These are phyloP conservation scores for Tridacna crocea DNA, from an alignment of 2,888 invertebrate genomes.

Conservation along the genomic window DNA sequence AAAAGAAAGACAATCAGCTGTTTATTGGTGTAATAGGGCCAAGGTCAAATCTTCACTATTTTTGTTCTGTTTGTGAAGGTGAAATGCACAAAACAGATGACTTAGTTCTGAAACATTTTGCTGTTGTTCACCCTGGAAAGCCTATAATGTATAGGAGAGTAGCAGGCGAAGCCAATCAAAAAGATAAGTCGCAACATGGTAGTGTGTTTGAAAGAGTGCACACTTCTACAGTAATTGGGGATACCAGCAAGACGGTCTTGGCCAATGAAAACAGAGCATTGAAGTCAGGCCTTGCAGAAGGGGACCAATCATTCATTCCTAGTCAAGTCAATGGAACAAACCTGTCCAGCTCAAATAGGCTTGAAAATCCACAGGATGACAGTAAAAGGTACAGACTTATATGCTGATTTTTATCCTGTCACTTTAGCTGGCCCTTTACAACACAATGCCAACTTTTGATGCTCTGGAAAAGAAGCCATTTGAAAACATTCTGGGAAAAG, in stretches of 20 bases:
- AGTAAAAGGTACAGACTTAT: neutral
- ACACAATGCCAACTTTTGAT: no score
- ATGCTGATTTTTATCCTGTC: neutral
- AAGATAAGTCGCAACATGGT: neutral
- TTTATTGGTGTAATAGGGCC: conserved; percentile 18
- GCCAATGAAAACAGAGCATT: conserved; percentile 4
- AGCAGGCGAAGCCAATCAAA: conserved; percentile 3
- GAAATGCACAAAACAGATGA: conserved; percentile 59
- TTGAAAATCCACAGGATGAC: neutral
- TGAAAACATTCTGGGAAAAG: conserved; percentile 1
- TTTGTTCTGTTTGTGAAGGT: conserved; percentile 73
- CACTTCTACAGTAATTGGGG: neutral
- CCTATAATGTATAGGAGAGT: conserved; percentile 66
- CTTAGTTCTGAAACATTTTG: conserved; percentile 67
- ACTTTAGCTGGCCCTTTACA: neutral
- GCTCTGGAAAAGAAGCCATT: no score
- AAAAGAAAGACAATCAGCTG: conserved; percentile 9
- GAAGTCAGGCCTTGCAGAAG: neutral
- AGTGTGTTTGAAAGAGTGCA: neutral
- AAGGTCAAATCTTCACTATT: conserved; percentile 56
- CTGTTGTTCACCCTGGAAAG: conserved; percentile 67
- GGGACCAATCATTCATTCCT: neutral
- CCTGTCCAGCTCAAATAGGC: neutral
- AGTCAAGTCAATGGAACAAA: neutral
- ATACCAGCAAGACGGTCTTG: neutral